Evolutionary conservation across 2,888 invertebrate species (phyloP).

Genomic region (Ochropleura plecta): DNA sequence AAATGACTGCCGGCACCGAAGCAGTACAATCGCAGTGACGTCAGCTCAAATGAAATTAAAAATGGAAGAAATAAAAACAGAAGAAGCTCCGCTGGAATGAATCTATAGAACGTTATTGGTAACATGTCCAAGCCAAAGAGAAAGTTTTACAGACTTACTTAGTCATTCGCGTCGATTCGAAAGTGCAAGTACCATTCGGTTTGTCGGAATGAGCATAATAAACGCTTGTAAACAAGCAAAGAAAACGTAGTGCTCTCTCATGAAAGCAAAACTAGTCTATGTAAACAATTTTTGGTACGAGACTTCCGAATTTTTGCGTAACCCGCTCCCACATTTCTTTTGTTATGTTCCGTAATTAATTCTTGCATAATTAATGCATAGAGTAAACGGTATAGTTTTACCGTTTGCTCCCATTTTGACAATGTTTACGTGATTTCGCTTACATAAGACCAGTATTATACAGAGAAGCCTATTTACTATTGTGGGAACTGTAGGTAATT

Average conservation of each 20-base stretch:
- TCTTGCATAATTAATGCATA: conserved; percentile 64
- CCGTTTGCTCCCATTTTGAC: conserved; percentile 60
- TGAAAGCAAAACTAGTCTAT: conserved; percentile 27
- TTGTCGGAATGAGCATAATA: conserved; percentile 60
- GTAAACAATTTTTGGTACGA: conserved; percentile 15
- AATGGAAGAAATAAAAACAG: conserved; percentile 67
- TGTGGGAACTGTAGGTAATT: conserved; percentile 20
- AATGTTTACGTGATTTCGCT: conserved; percentile 53
- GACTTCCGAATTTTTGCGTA: conserved; percentile 67
- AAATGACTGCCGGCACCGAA: conserved; percentile 80
- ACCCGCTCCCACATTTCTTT: conserved; percentile 62
- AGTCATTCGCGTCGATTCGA: conserved; percentile 80
- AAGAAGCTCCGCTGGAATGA: conserved; percentile 79
- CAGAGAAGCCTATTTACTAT: conserved; percentile 24
- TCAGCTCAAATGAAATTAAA: conserved; percentile 85
- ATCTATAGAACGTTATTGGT: conserved; percentile 79
- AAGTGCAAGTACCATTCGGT: conserved; percentile 82
- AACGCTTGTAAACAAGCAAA: conserved; percentile 58
- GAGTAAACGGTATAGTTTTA: conserved; percentile 57
- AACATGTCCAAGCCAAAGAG: conserved; percentile 75
- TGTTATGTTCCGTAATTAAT: conserved; percentile 61
- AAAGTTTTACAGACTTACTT: conserved; percentile 78
- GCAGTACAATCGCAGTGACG: conserved; percentile 83
- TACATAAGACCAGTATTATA: conserved; percentile 45
- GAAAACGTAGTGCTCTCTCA: conserved; percentile 28